Percentiles rank a stretch among this genome's conserved stretches.
These are phyloP conservation scores for Thamnaconus septentrionalis DNA, from an alignment of 2,113 vertebrate genomes.

Conservation along the genomic window DNA sequence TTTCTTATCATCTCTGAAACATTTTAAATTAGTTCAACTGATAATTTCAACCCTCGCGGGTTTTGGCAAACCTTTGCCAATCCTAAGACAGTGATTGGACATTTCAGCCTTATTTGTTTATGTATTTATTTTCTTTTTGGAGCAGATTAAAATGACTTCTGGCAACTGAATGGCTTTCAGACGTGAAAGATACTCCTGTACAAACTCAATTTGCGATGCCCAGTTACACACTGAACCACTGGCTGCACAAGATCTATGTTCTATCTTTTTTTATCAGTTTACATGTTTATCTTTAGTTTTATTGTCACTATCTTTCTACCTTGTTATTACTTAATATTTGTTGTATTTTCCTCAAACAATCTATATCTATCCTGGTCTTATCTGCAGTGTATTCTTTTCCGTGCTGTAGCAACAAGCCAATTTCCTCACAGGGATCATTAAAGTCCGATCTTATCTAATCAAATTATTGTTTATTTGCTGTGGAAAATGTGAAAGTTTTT, in stretches of 20 bases:
- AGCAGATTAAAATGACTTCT: conserved; percentile 27
- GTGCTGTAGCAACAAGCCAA: conserved; percentile 48
- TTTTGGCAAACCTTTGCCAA: background rate
- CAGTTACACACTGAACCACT: conserved; percentile 17
- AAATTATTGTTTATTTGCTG: conserved; percentile 64
- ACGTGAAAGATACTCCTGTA: conserved; percentile 18
- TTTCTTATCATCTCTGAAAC: background rate
- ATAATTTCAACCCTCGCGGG: background rate
- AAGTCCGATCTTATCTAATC: conserved; percentile 65
- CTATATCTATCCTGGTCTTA: conserved; percentile 53
- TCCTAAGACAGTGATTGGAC: no score
- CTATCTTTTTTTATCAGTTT: conserved; percentile 12
- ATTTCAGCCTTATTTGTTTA: background rate
- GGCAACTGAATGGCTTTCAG: conserved; percentile 26
- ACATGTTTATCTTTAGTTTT: conserved; percentile 24
- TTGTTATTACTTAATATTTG: conserved; percentile 48
- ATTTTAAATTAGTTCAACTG: background rate
- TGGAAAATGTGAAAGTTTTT: conserved; percentile 62
- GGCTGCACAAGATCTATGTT: conserved; percentile 10
- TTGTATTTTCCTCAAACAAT: conserved; percentile 44
- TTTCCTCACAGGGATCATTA: conserved; percentile 64
- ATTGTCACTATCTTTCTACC: conserved; percentile 21
- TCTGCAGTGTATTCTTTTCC: conserved; percentile 47
- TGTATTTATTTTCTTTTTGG: background rate
- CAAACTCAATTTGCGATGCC: conserved; percentile 40